These are phyloP conservation scores for Melanotaenia nigrans DNA, from an alignment of 2,797 vertebrate genomes.

Conservation along the genomic window DNA sequence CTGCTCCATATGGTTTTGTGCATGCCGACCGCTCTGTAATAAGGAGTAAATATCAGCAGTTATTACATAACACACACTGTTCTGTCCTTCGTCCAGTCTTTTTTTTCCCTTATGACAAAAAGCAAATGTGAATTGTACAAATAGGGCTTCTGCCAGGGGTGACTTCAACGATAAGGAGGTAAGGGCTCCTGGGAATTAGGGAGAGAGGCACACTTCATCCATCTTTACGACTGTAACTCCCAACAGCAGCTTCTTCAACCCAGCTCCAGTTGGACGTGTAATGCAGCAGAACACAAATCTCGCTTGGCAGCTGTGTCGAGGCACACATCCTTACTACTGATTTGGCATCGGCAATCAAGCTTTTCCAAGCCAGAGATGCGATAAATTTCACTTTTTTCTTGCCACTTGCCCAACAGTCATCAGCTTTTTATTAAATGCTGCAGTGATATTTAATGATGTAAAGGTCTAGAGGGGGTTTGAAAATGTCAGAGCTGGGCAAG, in stretches of 20 bases:
- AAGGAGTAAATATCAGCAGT: conserved; percentile 28
- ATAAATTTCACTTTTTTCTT: conserved; percentile 25
- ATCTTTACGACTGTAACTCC: conserved; percentile 42
- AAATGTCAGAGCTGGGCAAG: conserved; percentile 50
- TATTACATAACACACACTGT: conserved; percentile 38
- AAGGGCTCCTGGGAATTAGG: conserved; percentile 18
- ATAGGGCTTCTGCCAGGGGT: conserved; percentile 50
- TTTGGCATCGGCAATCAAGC: conserved; percentile 13
- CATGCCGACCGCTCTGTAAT: conserved; percentile 3
- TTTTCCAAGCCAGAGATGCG: conserved; percentile 20
- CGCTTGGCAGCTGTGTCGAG: conserved; percentile 14
- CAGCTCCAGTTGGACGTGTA: conserved; percentile 34
- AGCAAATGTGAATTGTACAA: conserved; percentile 65
- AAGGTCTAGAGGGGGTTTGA: conserved; percentile 38
- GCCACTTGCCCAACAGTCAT: conserved; percentile 19
- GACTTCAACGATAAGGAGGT: conserved; percentile 59
- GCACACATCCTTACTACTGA: conserved; percentile 28
- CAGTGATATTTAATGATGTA: conserved; percentile 31
- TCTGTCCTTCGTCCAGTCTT: conserved; percentile 20
- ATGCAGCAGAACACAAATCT: conserved; percentile 28
- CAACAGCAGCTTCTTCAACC: conserved; percentile 9
- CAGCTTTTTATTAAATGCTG: conserved; percentile 18
- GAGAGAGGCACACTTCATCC: conserved; percentile 52
- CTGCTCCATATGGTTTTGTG: conserved; percentile 28
- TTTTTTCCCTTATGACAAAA: conserved; percentile 49